Percentiles rank a stretch among this genome's conserved stretches.
Conservation (phyloP, 1,140 invertebrate genomes). For the Amphibalanus amphitrite region DNA sequence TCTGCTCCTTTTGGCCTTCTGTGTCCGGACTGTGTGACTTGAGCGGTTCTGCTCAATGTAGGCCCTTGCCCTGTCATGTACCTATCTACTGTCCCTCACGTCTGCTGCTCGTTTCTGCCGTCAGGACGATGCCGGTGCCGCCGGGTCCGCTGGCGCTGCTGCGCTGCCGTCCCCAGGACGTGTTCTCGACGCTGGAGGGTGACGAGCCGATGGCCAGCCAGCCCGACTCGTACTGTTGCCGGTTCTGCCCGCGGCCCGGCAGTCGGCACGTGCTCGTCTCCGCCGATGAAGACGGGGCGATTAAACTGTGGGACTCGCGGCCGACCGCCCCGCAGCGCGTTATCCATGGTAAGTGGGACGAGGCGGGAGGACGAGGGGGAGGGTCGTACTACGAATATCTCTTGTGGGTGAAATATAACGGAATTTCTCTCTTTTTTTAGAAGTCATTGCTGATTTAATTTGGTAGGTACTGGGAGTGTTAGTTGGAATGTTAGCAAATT, state of each 20-base stretch:
- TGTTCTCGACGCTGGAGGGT: not conserved
- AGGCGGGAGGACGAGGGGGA: no score
- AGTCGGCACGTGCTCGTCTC: not conserved
- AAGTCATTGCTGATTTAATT: no score
- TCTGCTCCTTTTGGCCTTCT: no score
- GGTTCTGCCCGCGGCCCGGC: not conserved
- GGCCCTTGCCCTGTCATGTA: no score
- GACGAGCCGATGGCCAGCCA: not conserved
- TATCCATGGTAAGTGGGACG: not conserved
- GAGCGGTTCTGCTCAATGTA: no score
- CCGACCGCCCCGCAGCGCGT: not conserved
- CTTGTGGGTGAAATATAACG: no score
- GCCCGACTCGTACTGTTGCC: not conserved
- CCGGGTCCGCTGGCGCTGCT: not conserved
- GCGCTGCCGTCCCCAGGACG: not conserved
- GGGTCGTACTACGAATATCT: no score
- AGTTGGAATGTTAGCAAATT: no score
- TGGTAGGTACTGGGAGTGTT: no score
- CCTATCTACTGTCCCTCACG: no score
- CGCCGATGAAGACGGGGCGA: not conserved
- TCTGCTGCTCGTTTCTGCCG: not conserved
- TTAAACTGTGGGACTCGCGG: constrained; percentile 2
- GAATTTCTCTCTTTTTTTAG: no score
- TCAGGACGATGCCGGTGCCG: not conserved
- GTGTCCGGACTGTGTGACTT: no score